Percentiles rank a stretch among this genome's conserved stretches.
These are phyloP conservation scores for Xenotilapia leptura DNA, from an alignment of 2,113 vertebrate genomes.

Conservation along the genomic window DNA sequence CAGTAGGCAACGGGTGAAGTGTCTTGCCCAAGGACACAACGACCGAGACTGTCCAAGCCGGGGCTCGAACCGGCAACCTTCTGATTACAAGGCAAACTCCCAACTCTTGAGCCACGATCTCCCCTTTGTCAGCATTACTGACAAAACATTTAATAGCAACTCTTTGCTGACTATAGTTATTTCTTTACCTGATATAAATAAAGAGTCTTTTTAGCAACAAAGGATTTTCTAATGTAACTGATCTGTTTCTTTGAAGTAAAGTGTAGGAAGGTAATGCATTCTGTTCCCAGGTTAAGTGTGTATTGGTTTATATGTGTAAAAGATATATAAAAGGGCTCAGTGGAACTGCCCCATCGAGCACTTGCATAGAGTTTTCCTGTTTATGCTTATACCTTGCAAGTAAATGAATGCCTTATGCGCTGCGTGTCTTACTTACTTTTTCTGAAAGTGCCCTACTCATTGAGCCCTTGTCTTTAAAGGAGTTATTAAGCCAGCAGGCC, in stretches of 20 bases:
- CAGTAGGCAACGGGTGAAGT: no score
- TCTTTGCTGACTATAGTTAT: neutral
- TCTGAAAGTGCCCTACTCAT: neutral
- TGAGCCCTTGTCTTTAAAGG: neutral
- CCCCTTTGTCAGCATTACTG: neutral
- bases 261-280: neutral
- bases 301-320: neutral
- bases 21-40: no score
- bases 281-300: neutral
- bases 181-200: neutral
- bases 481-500: neutral
- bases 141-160: neutral
- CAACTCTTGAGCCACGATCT: no score
- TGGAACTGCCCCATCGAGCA: neutral
- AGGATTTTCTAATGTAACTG: neutral
- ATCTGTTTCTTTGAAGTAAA: neutral
- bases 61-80: no score
- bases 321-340: neutral
- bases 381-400: neutral
- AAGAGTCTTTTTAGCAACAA: neutral
- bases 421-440: rapidly evolving
- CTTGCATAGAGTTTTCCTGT: neutral
- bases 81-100: no score
- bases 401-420: neutral
- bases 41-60: no score